Evolutionary conservation across 2,113 vertebrate species (phyloP), one percentile per base, ranked within the genome.

Genomic region (Colaptes auratus): DNA sequence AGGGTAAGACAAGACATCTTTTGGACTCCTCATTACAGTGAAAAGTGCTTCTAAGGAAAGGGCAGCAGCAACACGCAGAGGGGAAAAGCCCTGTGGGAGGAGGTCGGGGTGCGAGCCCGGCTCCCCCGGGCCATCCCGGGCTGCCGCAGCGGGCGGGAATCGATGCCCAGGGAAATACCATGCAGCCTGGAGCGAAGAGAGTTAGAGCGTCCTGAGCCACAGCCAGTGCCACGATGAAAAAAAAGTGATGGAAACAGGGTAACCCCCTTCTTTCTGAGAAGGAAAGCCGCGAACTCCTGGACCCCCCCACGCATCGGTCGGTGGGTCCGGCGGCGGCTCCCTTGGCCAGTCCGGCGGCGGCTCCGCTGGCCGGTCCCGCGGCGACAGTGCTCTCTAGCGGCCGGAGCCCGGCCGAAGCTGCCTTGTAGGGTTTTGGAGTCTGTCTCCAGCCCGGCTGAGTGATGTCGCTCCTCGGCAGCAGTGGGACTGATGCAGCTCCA

Each of bases 101-200:
- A 31, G 53, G 13, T 6, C 1, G 14, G 1, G 2, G 17, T 0
- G 28, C 5, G 9, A 67, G 19, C 30, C 25, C 3, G 55, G 21
- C 33, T 69, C n/a, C 7, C 18, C 4, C 7, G 33, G 28, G 36
- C 28, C 24, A 73, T 18, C 2, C 4, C 7, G 33, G 31, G 36
- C 25, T 33, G 84, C 14, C 2, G 4, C 60, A 4, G 44, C 2
- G 11, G 35, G 27, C 1, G 0, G 36, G 52, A 70, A 56, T 50
- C 5, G 2, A 3, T 39, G 39, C 18, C 35, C 4, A 4, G 10
- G 19, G 35, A n/a, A 56, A 19, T 2, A 1, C 13, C 4, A 17
- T 1, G 3, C 71, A 5, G 1, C 10, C 20, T 3, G 17, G 60
- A 30, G 30, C 4, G 0, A 9, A 17, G 35, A 3, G 12, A 59